These are phyloP conservation scores for Miltochrista miniata DNA, from an alignment of 2,888 invertebrate genomes.

Conservation along the genomic window DNA sequence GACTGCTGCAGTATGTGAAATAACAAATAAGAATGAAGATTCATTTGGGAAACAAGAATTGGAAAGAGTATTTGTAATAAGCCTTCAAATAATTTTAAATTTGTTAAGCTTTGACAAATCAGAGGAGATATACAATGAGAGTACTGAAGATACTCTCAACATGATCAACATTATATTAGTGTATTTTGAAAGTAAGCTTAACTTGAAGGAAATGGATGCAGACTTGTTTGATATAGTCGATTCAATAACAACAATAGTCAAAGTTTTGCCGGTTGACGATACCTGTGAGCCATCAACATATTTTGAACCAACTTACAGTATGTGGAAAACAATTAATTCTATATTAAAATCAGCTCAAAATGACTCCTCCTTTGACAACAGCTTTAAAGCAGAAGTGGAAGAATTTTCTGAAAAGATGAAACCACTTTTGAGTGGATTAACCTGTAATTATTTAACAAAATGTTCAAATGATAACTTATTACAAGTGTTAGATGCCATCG, in stretches of 20 bases:
- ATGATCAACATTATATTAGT: slow-evolving; percentile 60
- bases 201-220: slow-evolving; percentile 63
- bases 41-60: slow-evolving; percentile 56
- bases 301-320: slow-evolving; percentile 57
- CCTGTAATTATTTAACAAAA: slow-evolving; percentile 61
- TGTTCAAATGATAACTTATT: slow-evolving; percentile 58
- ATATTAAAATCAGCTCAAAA: slow-evolving; percentile 52
- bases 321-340: slow-evolving; percentile 61
- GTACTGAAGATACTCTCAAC: slow-evolving; percentile 46
- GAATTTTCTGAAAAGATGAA: slow-evolving; percentile 58
- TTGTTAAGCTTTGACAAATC: slow-evolving; percentile 68
- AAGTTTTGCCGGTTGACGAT: slow-evolving; percentile 49
- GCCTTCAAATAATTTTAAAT: slow-evolving; percentile 64
- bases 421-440: slow-evolving; percentile 50
- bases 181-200: slow-evolving; percentile 67
- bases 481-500: slow-evolving; percentile 53
- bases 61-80: slow-evolving; percentile 64
- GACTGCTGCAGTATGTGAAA: slow-evolving; percentile 58
- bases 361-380: slow-evolving; percentile 55
- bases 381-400: slow-evolving; percentile 54
- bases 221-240: slow-evolving; percentile 69
- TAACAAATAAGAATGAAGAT: slow-evolving; percentile 54
- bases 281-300: slow-evolving; percentile 54
- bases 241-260: slow-evolving; percentile 57
- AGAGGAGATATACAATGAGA: slow-evolving; percentile 51